A percentile compares a stretch with the other conserved stretches of the same genome.
Conservation (phyloP, 30 jellyfish, hydroid and myxozoan genomes). For the Nemopilema nomurai region DNA sequence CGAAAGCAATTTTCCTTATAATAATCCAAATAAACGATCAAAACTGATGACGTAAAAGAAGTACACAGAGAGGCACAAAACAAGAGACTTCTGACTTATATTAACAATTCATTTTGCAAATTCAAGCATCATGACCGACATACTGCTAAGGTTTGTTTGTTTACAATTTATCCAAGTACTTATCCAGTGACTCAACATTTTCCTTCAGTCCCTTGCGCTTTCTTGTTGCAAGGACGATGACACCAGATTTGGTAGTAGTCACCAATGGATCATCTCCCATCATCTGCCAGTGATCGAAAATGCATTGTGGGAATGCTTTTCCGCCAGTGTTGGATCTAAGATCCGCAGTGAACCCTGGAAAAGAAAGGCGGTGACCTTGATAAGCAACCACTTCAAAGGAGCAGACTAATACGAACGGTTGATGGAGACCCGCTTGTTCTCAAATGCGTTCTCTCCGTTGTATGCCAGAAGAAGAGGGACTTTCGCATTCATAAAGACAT, state of each 20-base stretch:
- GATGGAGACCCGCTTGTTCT: too few species aligned
- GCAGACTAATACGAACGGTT: too few species aligned
- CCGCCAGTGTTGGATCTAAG: constrained; percentile 98
- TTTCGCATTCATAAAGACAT: too few species aligned
- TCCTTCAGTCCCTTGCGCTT: constrained; percentile 97
- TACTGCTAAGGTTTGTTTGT: background rate
- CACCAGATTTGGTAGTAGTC: constrained; percentile 73
- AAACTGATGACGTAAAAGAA: too few species aligned
- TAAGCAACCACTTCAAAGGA: background rate
- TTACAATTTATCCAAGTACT: constrained; percentile 91
- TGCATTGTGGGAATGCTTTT: constrained; percentile 99
- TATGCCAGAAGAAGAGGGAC: too few species aligned
- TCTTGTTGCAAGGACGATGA: constrained; percentile 76
- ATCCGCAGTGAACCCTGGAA: constrained; percentile 96
- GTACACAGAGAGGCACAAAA: background rate
- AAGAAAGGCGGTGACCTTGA: background rate
- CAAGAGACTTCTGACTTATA: background rate
- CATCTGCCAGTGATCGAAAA: constrained; percentile 98
- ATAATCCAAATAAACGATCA: too few species aligned
- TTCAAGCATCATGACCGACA: background rate
- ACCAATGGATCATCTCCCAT: constrained; percentile 86
- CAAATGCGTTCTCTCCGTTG: too few species aligned
- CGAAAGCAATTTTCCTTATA: too few species aligned
- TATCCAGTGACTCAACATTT: constrained; percentile 91
- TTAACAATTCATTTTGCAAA: background rate